Evolutionary conservation across 1,140 invertebrate species (phyloP).

Genomic region (Microplitis mediator): DNA sequence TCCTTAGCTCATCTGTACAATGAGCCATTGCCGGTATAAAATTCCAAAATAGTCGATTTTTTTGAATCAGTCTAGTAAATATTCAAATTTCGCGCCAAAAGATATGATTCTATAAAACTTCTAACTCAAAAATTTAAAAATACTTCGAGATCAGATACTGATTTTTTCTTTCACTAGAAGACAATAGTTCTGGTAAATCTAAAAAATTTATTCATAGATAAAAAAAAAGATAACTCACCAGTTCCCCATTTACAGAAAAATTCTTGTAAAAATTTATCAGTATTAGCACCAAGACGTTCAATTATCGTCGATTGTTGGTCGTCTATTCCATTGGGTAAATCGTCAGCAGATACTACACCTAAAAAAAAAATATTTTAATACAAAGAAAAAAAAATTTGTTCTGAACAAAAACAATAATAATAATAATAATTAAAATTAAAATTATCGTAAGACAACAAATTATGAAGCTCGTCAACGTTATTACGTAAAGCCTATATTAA

Average conservation of each 20-base stretch:
- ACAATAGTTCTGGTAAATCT: neutral
- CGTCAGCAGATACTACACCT: constrained; percentile 59
- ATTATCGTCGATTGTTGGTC: constrained; percentile 67
- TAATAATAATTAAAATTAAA: neutral
- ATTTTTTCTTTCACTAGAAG: neutral
- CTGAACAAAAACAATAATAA: neutral
- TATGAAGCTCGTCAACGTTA: neutral
- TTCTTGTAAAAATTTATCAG: constrained; percentile 76
- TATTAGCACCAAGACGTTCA: constrained; percentile 77
- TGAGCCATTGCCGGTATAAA: too few species aligned
- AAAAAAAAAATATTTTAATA: constrained; percentile 26
- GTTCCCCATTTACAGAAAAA: constrained; percentile 83
- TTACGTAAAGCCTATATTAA: neutral
- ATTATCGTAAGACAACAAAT: neutral
- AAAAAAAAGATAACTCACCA: constrained; percentile 47
- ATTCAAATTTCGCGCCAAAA: too few species aligned
- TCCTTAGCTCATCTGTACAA: too few species aligned
- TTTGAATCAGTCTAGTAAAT: too few species aligned
- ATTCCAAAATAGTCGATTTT: too few species aligned
- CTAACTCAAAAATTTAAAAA: too few species aligned
- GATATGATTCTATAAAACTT: too few species aligned
- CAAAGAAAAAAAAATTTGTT: neutral
- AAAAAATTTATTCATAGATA: neutral
- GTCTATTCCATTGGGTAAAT: constrained; percentile 53
- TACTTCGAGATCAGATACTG: too few species aligned